Conservation (phyloP, 1,140 invertebrate genomes). For the Drosophila pseudoananassae region DNA sequence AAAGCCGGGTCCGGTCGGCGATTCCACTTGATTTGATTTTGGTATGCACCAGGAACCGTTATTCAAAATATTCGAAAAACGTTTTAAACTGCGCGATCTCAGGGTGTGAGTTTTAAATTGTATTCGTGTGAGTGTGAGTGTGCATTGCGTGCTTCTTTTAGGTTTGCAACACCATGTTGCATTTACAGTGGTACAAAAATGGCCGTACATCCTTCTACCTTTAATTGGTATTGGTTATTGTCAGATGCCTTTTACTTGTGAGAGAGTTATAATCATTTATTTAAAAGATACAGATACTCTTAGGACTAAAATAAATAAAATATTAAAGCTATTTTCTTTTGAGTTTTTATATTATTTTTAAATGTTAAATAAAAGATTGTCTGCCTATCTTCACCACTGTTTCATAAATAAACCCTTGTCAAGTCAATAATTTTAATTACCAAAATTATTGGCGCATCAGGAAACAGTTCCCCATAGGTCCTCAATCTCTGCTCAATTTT, state of each 20-base stretch:
- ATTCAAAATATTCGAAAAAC: slow-evolving; percentile 83
- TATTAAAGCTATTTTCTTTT: no score
- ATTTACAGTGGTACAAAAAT: slow-evolving; percentile 33
- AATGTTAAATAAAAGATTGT: not conserved
- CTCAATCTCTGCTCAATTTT: slow-evolving; percentile 1
- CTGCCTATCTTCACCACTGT: not conserved
- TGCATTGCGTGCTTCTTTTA: slow-evolving; percentile 43
- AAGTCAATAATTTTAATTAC: slow-evolving; percentile 40
- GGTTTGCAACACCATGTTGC: slow-evolving; percentile 32
- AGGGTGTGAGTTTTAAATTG: slow-evolving; percentile 9
- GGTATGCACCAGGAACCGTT: slow-evolving; percentile 80
- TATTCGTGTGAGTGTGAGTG: slow-evolving; percentile 11
- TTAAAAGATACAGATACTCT: no score
- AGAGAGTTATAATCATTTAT: not conserved
- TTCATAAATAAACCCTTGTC: not conserved
- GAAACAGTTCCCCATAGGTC: slow-evolving; percentile 14
- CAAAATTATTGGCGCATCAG: slow-evolving; percentile 40
- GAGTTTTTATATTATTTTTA: not conserved
- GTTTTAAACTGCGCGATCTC: slow-evolving; percentile 54
- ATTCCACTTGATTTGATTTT: slow-evolving; percentile 83
- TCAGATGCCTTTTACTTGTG: no score
- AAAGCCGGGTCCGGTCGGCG: slow-evolving; percentile 41
- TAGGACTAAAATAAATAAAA: no score
- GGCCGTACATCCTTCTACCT: slow-evolving; percentile 35
- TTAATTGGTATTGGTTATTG: not conserved